These are phyloP conservation scores for Asobara japonica DNA, from an alignment of 1,140 invertebrate genomes.

Conservation along the genomic window DNA sequence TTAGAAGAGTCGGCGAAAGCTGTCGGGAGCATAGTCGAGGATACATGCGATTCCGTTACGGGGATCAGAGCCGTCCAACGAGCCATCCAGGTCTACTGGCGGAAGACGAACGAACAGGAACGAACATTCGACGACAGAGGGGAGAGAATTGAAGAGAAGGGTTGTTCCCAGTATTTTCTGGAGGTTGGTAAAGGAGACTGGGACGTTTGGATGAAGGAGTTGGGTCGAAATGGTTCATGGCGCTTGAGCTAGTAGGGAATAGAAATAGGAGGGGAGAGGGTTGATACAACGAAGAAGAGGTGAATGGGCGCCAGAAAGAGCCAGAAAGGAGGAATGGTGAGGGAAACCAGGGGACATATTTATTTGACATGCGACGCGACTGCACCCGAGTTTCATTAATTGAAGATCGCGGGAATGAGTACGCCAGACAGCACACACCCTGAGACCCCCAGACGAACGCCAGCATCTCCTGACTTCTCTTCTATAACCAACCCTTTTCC, in stretches of 20 bases:
- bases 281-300: conserved; percentile 21
- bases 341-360: conserved; percentile 61
- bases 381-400: conserved; percentile 69
- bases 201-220: conserved; percentile 5
- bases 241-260: conserved; percentile 10
- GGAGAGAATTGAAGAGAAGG: conserved; percentile 20
- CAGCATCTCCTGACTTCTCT: conserved; percentile 19
- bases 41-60: conserved; percentile 48
- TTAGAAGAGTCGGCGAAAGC: conserved; percentile 39
- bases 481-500: conserved; percentile 19
- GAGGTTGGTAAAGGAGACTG: conserved; percentile 34
- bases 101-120: conserved; percentile 26
- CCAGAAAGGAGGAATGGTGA: conserved; percentile 43
- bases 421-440: conserved; percentile 57
- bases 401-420: conserved; percentile 67
- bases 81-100: conserved; percentile 15
- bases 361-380: conserved; percentile 68
- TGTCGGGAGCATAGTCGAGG: conserved; percentile 43
- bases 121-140: conserved; percentile 33
- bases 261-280: conserved; percentile 20
- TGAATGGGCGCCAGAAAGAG: conserved; percentile 29
- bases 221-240: conserved; percentile 15
- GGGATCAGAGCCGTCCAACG: conserved; percentile 43
- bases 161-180: neutral
- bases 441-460: conserved; percentile 44